phyloP scores from a whole-genome alignment of 2,797 vertebrate species.

The Gymnoscopelus braueri region DNA sequence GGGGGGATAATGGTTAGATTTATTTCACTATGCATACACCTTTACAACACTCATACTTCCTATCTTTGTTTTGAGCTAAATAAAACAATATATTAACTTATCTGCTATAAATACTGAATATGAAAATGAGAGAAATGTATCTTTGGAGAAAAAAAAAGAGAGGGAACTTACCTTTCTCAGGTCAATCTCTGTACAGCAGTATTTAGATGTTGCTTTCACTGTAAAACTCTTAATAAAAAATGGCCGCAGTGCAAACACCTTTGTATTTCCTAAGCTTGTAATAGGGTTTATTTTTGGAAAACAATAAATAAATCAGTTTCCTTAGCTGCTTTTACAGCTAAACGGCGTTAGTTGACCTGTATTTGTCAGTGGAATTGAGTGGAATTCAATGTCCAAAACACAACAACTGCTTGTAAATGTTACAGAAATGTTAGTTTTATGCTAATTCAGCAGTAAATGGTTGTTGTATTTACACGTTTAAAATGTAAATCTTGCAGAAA shows the following conservation, averaged over 20 bases:
- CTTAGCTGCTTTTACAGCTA: constrained; percentile 6
- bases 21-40: no score
- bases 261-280: neutral
- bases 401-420: constrained; percentile 10
- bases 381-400: constrained; percentile 7
- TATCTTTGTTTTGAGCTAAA: no score
- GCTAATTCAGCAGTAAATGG: constrained; percentile 16
- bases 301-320: constrained; percentile 3
- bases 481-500: neutral
- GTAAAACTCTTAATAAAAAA: constrained; percentile 2
- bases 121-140: no score
- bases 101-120: no score
- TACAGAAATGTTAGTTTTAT: neutral
- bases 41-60: no score
- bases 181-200: neutral
- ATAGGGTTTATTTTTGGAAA: no score
- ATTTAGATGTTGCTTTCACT: no score
- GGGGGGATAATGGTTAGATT: no score
- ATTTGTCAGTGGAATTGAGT: constrained; percentile 16
- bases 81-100: no score
- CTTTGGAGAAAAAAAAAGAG: no score
- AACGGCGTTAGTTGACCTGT: constrained; percentile 10
- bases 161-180: no score
- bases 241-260: neutral
- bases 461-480: constrained; percentile 2